Evolutionary conservation across 2,113 vertebrate species (phyloP).

Genomic region (Pantherophis guttatus): DNA sequence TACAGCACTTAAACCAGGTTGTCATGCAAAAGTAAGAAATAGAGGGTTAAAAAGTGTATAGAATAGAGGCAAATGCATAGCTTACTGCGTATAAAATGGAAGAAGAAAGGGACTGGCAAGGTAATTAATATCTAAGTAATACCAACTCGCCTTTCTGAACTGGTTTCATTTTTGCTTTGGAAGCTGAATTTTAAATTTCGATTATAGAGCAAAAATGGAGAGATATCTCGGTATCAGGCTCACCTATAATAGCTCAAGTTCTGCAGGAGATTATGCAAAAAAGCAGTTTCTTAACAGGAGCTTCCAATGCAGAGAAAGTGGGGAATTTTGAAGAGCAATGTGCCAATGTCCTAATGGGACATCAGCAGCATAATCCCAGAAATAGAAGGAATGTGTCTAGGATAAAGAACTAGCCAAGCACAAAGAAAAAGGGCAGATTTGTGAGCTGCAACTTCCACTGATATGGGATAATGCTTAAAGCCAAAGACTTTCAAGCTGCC

Average conservation of each 20-base stretch:
- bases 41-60: slow-evolving; percentile 33
- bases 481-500: background rate
- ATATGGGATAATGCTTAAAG: background rate
- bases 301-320: background rate
- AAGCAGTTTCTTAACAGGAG: background rate
- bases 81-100: background rate
- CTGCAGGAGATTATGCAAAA: background rate
- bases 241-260: background rate
- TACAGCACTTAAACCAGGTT: slow-evolving; percentile 37
- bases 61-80: slow-evolving; percentile 6
- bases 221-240: background rate
- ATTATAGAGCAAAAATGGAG: background rate
- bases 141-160: background rate
- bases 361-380: background rate
- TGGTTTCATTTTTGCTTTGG: background rate
- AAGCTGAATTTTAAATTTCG: background rate
- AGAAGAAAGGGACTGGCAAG: slow-evolving; percentile 14
- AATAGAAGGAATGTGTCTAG: background rate
- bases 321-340: background rate
- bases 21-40: slow-evolving; percentile 49
- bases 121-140: background rate
- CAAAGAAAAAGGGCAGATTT: background rate
- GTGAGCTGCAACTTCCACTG: too few species aligned
- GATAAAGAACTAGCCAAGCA: background rate
- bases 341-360: too few species aligned